phyloP scores from a whole-genome alignment of 2,113 vertebrate species.

The Macrotis lagotis region DNA sequence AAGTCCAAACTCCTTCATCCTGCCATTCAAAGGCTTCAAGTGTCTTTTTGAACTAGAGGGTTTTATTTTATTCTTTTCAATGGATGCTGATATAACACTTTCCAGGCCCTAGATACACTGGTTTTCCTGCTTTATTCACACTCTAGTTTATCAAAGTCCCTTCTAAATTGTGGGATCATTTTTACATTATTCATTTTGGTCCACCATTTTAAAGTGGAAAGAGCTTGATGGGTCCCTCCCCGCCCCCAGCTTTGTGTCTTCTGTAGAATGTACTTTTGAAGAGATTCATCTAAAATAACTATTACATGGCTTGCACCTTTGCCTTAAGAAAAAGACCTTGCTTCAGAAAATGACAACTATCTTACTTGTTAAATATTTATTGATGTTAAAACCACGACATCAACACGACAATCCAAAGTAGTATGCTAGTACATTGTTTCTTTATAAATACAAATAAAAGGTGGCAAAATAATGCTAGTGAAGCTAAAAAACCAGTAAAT shows the following conservation, averaged over 20 bases:
- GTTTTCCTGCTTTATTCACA: not conserved
- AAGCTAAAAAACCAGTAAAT: conserved; percentile 84
- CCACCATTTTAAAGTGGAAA: not conserved
- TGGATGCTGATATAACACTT: not conserved
- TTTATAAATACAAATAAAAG: conserved; percentile 91
- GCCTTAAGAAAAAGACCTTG: conserved; percentile 53
- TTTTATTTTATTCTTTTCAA: no score
- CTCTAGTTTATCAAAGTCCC: not conserved
- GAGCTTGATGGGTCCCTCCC: not conserved
- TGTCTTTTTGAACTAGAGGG: no score
- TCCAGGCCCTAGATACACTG: not conserved
- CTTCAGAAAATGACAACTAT: conserved; percentile 72
- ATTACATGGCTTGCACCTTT: not conserved
- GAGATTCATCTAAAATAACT: not conserved
- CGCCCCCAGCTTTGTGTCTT: not conserved
- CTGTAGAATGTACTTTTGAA: not conserved
- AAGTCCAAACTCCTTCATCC: not conserved
- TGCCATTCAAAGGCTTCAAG: not conserved
- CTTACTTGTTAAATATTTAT: conserved; percentile 87
- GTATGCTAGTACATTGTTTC: conserved; percentile 85
- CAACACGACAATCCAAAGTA: conserved; percentile 94
- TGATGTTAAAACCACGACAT: conserved; percentile 92
- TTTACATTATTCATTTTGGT: not conserved
- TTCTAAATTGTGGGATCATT: not conserved
- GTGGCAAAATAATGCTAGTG: conserved; percentile 86